phyloP scores from a whole-genome alignment of 2,797 vertebrate genomes.

The Hoplostethus mediterraneus region DNA sequence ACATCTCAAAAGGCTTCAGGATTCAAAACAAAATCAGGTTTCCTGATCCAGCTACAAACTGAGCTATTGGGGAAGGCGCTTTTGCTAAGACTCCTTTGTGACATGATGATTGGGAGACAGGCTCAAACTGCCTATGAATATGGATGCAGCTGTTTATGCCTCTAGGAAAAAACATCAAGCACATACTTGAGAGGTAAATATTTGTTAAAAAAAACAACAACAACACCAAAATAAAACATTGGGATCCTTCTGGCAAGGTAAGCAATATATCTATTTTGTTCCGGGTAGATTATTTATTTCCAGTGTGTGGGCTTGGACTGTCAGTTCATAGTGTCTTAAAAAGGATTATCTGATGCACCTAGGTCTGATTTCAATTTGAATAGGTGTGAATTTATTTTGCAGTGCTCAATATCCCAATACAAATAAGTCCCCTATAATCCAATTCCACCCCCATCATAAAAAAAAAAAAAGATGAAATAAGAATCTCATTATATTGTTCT shows the following conservation, averaged over 20 bases:
- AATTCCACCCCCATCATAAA: slow-evolving; percentile 83
- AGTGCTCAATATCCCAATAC: slow-evolving; percentile 85
- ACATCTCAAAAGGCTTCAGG: slow-evolving; percentile 80
- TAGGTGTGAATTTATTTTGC: slow-evolving; percentile 89
- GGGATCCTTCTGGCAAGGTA: slow-evolving; percentile 74
- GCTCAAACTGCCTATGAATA: slow-evolving; percentile 85
- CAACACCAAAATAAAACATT: slow-evolving; percentile 29
- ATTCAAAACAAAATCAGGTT: slow-evolving; percentile 86
- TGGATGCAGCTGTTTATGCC: slow-evolving; percentile 84
- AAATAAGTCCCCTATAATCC: slow-evolving; percentile 87
- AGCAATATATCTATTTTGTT: slow-evolving; percentile 75
- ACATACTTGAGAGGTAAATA: slow-evolving; percentile 79
- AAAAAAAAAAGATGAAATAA: slow-evolving; percentile 79
- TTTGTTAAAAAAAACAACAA: slow-evolving; percentile 64
- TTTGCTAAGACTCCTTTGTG: slow-evolving; percentile 85
- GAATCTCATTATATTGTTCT: slow-evolving; percentile 86
- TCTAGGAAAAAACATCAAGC: slow-evolving; percentile 75
- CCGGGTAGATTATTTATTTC: slow-evolving; percentile 78
- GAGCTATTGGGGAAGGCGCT: slow-evolving; percentile 78
- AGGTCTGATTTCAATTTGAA: slow-evolving; percentile 90
- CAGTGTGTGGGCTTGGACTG: slow-evolving; percentile 82
- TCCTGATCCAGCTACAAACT: slow-evolving; percentile 83
- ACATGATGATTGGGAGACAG: slow-evolving; percentile 82
- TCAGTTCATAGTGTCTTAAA: slow-evolving; percentile 87
- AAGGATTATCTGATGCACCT: slow-evolving; percentile 88